Evolutionary conservation across 2,113 vertebrate species (phyloP), one percentile per base, ranked within the genome.

Genomic region (Noctilio leporinus): DNA sequence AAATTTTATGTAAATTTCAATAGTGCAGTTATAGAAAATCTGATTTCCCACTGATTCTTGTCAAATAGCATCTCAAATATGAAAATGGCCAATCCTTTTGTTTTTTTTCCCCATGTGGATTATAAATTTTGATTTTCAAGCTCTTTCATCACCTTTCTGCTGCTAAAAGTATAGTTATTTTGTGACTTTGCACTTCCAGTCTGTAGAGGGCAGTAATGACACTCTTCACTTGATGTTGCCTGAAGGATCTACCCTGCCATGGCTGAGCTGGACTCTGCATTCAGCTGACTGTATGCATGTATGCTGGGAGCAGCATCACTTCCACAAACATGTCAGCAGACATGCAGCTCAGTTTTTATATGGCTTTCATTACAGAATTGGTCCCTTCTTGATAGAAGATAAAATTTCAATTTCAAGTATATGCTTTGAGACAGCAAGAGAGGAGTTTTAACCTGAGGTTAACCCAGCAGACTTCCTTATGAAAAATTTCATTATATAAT

Each of bases 221-320:
- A 28, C 22, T 89, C 69, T 30, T 8, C 30, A 10, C 30, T 53
- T 24, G 53, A 28, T 43, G 4, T 35, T 38, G 35, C 4, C 9
- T 4, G 10, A 4, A 1, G 53, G 51, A 4, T 28, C 10, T 2
- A 8, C 24, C 24, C 22, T 0, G 7, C 43, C 15, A 3, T 7
- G 19, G 19, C 14, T n/a, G 24, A 89, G 9, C 16, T 6, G 7
- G 35, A 19, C 33, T 16, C 16, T 38, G 49, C 19, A 11, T 35
- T 35, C 17, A 7, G 59, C 59, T 4, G 24, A 55, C 19, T 14
- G 1, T 30, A 30, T 30, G 35, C 26, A 7, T 16, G 14, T 76
- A 19, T 28, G 4, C n/a, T 22, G 49, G 49, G 51, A 35, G 3
- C 17, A 28, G n/a, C 40, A 26, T 65, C 45, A 28, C 10, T 33